These are phyloP conservation scores for Aethes cnicana DNA, from an alignment of 2,888 invertebrate genomes.

Conservation along the genomic window DNA sequence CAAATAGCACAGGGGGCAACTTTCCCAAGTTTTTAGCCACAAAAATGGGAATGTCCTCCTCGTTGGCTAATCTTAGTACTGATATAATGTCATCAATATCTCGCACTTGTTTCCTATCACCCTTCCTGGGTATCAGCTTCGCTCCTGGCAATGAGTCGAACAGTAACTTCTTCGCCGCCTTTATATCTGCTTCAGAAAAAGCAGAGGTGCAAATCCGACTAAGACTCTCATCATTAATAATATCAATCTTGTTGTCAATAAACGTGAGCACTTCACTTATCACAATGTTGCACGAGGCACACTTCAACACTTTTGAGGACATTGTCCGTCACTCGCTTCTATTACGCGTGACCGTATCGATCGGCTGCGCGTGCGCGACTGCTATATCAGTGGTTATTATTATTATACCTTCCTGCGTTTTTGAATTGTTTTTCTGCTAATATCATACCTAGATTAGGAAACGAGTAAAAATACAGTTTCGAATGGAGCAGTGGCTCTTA, in stretches of 20 bases:
- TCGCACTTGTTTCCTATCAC: not conserved
- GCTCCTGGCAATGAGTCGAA: not conserved
- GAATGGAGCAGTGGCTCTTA: too few relatives aligned
- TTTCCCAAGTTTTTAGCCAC: not conserved
- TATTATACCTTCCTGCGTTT: too few relatives aligned
- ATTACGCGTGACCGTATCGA: not conserved
- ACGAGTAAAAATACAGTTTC: too few relatives aligned
- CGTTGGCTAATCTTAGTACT: not conserved
- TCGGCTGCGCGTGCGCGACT: not conserved
- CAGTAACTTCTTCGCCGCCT: not conserved
- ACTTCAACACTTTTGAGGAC: not conserved
- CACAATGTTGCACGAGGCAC: not conserved
- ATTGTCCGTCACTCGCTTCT: not conserved
- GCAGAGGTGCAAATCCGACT: not conserved
- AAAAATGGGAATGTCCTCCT: not conserved
- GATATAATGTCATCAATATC: not conserved
- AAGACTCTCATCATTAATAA: not conserved
- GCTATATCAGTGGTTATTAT: not conserved
- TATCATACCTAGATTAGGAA: too few relatives aligned
- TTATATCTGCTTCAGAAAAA: not conserved
- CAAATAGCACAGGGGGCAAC: not conserved
- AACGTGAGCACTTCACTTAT: not conserved
- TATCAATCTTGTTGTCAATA: not conserved
- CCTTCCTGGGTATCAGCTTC: not conserved
- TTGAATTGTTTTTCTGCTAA: too few relatives aligned